Conservation (phyloP, 2,888 invertebrate genomes). For the Cheilosia variabilis region DNA sequence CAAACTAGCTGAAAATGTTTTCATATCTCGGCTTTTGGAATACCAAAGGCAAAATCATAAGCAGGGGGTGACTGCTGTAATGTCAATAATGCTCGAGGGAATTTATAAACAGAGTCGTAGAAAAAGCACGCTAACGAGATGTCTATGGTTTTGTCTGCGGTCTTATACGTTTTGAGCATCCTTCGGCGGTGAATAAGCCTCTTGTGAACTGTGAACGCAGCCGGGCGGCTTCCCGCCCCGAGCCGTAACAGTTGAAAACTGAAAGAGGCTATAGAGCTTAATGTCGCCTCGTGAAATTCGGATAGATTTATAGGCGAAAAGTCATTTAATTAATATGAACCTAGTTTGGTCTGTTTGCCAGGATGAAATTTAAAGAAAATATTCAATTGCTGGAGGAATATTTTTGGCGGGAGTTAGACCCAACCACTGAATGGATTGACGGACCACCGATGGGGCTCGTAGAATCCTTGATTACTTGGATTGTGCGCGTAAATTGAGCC, state of each 20-base stretch:
- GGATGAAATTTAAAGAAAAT: slow-evolving; percentile 36
- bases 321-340: slow-evolving; percentile 59
- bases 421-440: slow-evolving; percentile 9
- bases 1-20: slow-evolving; percentile 1
- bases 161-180: slow-evolving; percentile 27
- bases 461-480: slow-evolving; percentile 45
- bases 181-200: slow-evolving; percentile 28
- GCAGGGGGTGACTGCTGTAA: slow-evolving; percentile 32
- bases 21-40: slow-evolving; percentile 9
- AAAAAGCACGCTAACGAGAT: slow-evolving; percentile 14
- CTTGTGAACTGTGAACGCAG: slow-evolving; percentile 23
- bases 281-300: slow-evolving; percentile 28
- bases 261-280: slow-evolving; percentile 16
- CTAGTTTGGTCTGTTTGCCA: slow-evolving; percentile 51
- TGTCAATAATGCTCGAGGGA: slow-evolving; percentile 42
- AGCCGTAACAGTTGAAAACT: slow-evolving; percentile 36
- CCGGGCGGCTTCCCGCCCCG: slow-evolving; percentile 1
- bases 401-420: not conserved
- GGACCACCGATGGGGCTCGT: not conserved
- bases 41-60: slow-evolving; percentile 20
- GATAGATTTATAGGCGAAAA: slow-evolving; percentile 59
- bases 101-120: not conserved
- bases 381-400: slow-evolving; percentile 6
- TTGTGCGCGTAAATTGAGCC: slow-evolving; percentile 40
- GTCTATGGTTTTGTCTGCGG: slow-evolving; percentile 16